Conservation (phyloP, 2,888 invertebrate species). For the Parelbella ahira region DNA sequence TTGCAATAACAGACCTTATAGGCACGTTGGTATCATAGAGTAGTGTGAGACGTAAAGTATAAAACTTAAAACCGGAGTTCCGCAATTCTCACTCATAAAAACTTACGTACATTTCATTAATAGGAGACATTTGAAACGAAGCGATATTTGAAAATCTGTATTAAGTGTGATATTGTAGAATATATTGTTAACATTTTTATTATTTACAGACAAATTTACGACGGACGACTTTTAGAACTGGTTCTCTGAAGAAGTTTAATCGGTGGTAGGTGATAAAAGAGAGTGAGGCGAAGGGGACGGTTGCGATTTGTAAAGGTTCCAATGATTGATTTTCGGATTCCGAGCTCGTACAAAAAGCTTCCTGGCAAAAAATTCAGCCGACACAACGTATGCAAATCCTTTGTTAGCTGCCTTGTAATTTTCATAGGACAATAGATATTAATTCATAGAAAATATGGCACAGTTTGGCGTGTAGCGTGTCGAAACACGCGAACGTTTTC, state of each 20-base stretch:
- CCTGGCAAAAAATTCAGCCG: conserved; percentile 36
- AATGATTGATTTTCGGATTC: conserved; percentile 36
- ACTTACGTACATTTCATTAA: too few species aligned
- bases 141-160: too few species aligned
- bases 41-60: too few species aligned
- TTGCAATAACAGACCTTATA: too few species aligned
- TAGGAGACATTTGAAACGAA: too few species aligned
- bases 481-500: conserved; percentile 18
- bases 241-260: conserved; percentile 17
- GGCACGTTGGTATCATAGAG: too few species aligned
- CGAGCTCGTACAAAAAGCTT: conserved; percentile 32
- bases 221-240: conserved; percentile 4
- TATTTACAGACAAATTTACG: too few species aligned
- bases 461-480: conserved; percentile 9
- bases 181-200: too few species aligned
- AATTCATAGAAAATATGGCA: conserved; percentile 3
- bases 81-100: too few species aligned
- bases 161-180: too few species aligned
- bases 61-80: too few species aligned
- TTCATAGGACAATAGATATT: conserved; percentile 6
- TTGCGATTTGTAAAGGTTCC: conserved; percentile 24
- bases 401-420: conserved; percentile 27
- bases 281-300: too few species aligned
- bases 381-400: conserved; percentile 38
- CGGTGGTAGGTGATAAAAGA: conserved; percentile 22